A percentile compares a stretch with the other conserved stretches of the same genome.
phyloP scores from a whole-genome alignment of 1,140 invertebrate species.

The Chlorops oryzae region DNA sequence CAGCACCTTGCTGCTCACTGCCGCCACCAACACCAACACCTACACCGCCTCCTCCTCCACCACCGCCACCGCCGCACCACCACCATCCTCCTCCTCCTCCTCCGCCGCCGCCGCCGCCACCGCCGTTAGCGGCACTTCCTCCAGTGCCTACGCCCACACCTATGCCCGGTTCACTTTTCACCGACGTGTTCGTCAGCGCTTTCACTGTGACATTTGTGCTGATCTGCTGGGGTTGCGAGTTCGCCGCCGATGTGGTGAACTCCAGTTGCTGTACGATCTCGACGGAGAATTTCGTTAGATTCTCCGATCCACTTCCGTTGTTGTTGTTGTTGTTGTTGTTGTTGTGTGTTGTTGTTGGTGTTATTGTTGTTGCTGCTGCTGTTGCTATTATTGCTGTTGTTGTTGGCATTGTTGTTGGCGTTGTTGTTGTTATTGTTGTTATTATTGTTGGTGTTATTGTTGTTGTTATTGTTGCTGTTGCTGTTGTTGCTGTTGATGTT shows the following conservation, averaged over 20 bases:
- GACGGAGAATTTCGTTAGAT: constrained; percentile 76
- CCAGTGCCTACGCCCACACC: constrained; percentile 43
- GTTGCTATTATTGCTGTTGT: too few relatives aligned
- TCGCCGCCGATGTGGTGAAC: constrained; percentile 74
- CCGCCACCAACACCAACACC: too few relatives aligned
- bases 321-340: constrained; percentile 18
- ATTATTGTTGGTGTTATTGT: constrained; percentile 49
- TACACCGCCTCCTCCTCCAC: constrained; percentile 38
- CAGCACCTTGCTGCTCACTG: constrained; percentile 20
- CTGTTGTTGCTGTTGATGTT: constrained; percentile 47
- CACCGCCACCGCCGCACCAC: constrained; percentile 34
- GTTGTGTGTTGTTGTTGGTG: too few relatives aligned
- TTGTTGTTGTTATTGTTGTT: constrained; percentile 30
- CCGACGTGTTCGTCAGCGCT: constrained; percentile 73
- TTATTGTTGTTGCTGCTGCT: constrained; percentile 31
- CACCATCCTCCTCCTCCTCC: constrained; percentile 15
- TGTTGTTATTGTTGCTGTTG: constrained; percentile 20
- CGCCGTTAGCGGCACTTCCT: too few relatives aligned
- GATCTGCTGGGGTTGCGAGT: constrained; percentile 80
- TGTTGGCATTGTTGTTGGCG: constrained; percentile 6
- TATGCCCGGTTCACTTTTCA: constrained; percentile 64
- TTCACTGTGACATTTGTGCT: constrained; percentile 90
- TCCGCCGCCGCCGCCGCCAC: constrained; percentile 24
- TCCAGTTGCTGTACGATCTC: constrained; percentile 86
- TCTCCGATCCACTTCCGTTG: constrained; percentile 48